Percentiles rank a stretch among this genome's conserved stretches.
Evolutionary conservation across 2,113 vertebrate species (phyloP).

Genomic region (Acanthochromis polyacanthus): DNA sequence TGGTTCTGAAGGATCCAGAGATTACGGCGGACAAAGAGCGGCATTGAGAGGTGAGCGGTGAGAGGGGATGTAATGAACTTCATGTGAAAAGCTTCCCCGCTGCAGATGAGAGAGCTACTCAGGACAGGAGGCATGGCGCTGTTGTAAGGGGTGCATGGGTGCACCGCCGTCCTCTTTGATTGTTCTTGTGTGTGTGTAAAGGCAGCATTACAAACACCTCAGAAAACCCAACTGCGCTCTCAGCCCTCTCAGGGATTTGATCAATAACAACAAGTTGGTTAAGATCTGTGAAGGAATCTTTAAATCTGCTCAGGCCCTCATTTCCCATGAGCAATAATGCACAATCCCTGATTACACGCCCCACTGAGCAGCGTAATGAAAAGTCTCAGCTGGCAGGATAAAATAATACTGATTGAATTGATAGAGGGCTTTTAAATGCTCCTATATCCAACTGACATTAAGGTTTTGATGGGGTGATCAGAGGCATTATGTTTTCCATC

Average conservation of each 20-base stretch:
- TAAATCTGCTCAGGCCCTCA: slow-evolving; percentile 6
- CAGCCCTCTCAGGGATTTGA: slow-evolving; percentile 28
- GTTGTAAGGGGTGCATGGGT: slow-evolving; percentile 39
- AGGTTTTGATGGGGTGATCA: neutral
- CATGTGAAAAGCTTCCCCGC: slow-evolving; percentile 79
- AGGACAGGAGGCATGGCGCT: slow-evolving; percentile 50
- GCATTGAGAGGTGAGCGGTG: slow-evolving; percentile 76
- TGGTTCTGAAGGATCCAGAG: slow-evolving; percentile 79
- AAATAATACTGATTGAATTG: slow-evolving; percentile 32
- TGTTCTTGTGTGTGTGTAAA: slow-evolving; percentile 47
- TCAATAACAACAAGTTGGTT: slow-evolving; percentile 15
- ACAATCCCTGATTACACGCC: slow-evolving; percentile 48
- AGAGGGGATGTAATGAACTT: slow-evolving; percentile 83
- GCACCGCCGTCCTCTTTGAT: slow-evolving; percentile 53
- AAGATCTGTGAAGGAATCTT: slow-evolving; percentile 33
- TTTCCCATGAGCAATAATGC: slow-evolving; percentile 23
- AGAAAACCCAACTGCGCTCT: slow-evolving; percentile 9
- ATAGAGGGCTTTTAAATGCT: slow-evolving; percentile 30
- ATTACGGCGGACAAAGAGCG: slow-evolving; percentile 81
- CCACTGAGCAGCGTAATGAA: slow-evolving; percentile 66
- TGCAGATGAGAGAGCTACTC: slow-evolving; percentile 74
- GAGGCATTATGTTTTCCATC: neutral
- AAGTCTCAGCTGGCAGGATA: slow-evolving; percentile 39
- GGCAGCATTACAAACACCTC: slow-evolving; percentile 45
- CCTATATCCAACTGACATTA: neutral